Evolutionary conservation across 1,140 invertebrate genomes (phyloP).

Genomic region (Drosophila setifemur): DNA sequence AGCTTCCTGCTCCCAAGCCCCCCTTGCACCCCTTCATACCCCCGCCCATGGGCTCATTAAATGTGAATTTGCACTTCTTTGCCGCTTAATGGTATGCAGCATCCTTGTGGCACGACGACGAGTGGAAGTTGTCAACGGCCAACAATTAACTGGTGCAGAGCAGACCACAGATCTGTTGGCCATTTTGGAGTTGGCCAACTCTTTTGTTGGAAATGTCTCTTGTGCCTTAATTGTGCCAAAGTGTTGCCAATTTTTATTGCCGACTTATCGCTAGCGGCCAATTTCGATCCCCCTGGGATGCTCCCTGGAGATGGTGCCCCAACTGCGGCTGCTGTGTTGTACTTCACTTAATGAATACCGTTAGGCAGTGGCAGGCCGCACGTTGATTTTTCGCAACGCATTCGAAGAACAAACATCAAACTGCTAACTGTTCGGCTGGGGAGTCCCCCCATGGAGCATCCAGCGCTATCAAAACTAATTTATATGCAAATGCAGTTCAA

Average conservation of each 20-base stretch:
- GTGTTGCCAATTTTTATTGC: constrained; percentile 79
- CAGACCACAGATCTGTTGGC: constrained; percentile 1
- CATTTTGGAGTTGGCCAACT: constrained; percentile 50
- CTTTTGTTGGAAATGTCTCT: constrained; percentile 54
- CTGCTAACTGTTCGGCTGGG: constrained; percentile 31
- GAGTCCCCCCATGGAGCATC: constrained; percentile 30
- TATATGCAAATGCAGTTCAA: constrained; percentile 81
- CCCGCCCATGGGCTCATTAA: constrained; percentile 59
- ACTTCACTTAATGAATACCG: constrained; percentile 77
- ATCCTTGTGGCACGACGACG: constrained; percentile 38
- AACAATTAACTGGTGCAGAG: constrained; percentile 75
- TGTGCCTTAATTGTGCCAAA: constrained; percentile 69
- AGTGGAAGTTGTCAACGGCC: constrained; percentile 70
- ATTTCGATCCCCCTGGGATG: constrained; percentile 25
- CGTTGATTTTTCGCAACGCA: constrained; percentile 66
- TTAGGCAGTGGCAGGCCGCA: constrained; percentile 48
- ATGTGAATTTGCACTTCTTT: constrained; percentile 74
- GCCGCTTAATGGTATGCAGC: constrained; percentile 36
- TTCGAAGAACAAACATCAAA: constrained; percentile 74
- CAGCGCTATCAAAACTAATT: constrained; percentile 76
- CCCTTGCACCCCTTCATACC: neutral
- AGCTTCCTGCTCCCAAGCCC: constrained; percentile 27
- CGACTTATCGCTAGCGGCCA: constrained; percentile 76
- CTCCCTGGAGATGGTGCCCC: neutral
- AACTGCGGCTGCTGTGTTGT: constrained; percentile 32